Base-by-base conservation (phyloP, 2,797 vertebrate species). In the Dromococcyx pavoninus region DNA sequence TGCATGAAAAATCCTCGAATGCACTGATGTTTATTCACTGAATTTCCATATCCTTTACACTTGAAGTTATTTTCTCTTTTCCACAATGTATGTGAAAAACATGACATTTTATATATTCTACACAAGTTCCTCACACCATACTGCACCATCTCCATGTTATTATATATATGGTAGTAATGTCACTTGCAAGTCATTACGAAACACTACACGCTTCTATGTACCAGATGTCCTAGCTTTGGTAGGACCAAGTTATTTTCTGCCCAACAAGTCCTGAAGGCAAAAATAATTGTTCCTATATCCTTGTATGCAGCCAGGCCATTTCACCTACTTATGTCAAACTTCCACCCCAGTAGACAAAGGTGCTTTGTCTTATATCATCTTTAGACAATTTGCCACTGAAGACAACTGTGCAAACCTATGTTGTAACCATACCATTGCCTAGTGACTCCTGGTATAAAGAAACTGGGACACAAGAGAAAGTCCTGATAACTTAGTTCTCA, bases 11-110 rank as follows among this genome's bases (percentile, higher is more conserved):
- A 91, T 88, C 94, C 96, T 96, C 46, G 64, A 95, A 94, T 93
- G 95, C 95, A 94, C 92, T 84, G 84, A 91, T 95, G 94, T 94
- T 95, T 96, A 93, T 96, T 94, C 96, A 90, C 83, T 54, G 17
- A 93, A 96, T 96, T 96, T 96, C 95, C 95, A 96, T 94, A 93
- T 96, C 92, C 82, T 95, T 96, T 92, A 96, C 95, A 94, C 95
- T 95, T 88, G 64, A 90, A 97, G 94, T 90, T 97, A 95, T 96
- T 97, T 96, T 96, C 94, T 95, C 92, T 95, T 95, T 94, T 94
- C 92, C 67, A 96, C 94, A 96, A 96, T 93, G 74, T 95, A 95
- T 94, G 86, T 94, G 92, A 93, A 95, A 96, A 91, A 88, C 80
- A 61, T 90, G 95, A 96, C 94, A 94, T 91, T 94, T 96, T 90